Evolutionary conservation across 2,888 invertebrate species (phyloP).

Genomic region (Plemyria rubiginata): DNA sequence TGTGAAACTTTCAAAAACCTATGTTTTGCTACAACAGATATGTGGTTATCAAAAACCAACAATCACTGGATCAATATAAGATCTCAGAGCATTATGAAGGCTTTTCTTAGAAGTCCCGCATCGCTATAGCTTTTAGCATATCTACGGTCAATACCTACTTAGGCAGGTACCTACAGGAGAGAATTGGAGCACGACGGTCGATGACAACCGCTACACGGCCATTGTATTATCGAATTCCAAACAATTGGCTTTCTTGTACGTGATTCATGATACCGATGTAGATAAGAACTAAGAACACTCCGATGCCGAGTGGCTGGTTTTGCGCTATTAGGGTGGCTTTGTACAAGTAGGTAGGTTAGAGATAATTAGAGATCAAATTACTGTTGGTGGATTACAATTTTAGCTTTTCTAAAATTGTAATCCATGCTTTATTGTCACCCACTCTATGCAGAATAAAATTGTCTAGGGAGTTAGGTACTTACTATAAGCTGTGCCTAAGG

Average conservation of each 20-base stretch:
- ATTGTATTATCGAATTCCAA: conserved; percentile 49
- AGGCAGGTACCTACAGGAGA: conserved; percentile 20
- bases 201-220: conserved; percentile 53
- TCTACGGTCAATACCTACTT: conserved; percentile 22
- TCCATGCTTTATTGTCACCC: too few species aligned
- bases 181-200: conserved; percentile 57
- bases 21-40: background rate
- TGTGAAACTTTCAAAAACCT: too few species aligned
- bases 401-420: too few species aligned
- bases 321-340: conserved; percentile 24
- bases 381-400: too few species aligned
- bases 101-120: conserved; percentile 28
- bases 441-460: conserved; percentile 9
- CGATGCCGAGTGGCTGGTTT: conserved; percentile 28
- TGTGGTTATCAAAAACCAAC: background rate
- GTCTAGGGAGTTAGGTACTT: background rate
- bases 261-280: conserved; percentile 42
- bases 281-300: conserved; percentile 36
- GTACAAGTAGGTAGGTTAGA: background rate
- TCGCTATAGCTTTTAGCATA: conserved; percentile 34
- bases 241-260: conserved; percentile 51
- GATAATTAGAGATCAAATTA: too few species aligned
- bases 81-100: conserved; percentile 4
- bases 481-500: conserved; percentile 3
- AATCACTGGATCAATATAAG: conserved; percentile 6